phyloP scores from a whole-genome alignment of 1,140 invertebrate genomes.

The Anastatus disparis region DNA sequence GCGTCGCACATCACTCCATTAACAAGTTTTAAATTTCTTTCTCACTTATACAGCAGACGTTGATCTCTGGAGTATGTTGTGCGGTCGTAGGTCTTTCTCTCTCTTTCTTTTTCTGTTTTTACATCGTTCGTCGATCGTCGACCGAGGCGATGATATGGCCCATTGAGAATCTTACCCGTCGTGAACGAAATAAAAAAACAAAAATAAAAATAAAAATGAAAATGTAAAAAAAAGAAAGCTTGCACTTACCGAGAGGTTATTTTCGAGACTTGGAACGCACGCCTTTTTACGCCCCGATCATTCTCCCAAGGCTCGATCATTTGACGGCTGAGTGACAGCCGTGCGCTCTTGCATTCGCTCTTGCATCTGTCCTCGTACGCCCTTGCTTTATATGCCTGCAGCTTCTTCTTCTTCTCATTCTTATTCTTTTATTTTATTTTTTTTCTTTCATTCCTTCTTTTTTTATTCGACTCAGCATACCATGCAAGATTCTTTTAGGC shows the following conservation, averaged over 20 bases:
- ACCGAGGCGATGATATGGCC: slow-evolving; percentile 40
- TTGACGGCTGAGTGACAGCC: slow-evolving; percentile 61
- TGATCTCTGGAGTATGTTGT: too few species aligned
- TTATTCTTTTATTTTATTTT: too few species aligned
- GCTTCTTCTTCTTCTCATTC: slow-evolving; percentile 48
- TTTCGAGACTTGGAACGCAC: slow-evolving; percentile 42
- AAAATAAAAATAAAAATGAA: too few species aligned
- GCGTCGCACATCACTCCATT: too few species aligned
- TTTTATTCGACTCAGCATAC: background rate
- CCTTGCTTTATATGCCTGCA: slow-evolving; percentile 46
- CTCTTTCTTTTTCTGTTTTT: background rate
- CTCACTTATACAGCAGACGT: too few species aligned
- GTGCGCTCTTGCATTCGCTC: slow-evolving; percentile 47
- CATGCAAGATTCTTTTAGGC: background rate
- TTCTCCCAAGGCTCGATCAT: slow-evolving; percentile 43
- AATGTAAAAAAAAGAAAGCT: slow-evolving; percentile 31
- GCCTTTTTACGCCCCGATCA: slow-evolving; percentile 43
- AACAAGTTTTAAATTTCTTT: too few species aligned
- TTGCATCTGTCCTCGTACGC: slow-evolving; percentile 45
- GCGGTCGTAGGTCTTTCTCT: too few species aligned
- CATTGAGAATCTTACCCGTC: slow-evolving; percentile 36
- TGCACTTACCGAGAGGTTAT: slow-evolving; percentile 34
- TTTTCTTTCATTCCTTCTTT: too few species aligned
- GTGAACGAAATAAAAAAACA: too few species aligned
- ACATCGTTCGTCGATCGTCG: slow-evolving; percentile 25